Percentiles rank a stretch among this genome's conserved stretches.
These are phyloP conservation scores for Characodon lateralis DNA, from an alignment of 2,797 vertebrate species.

Conservation along the genomic window DNA sequence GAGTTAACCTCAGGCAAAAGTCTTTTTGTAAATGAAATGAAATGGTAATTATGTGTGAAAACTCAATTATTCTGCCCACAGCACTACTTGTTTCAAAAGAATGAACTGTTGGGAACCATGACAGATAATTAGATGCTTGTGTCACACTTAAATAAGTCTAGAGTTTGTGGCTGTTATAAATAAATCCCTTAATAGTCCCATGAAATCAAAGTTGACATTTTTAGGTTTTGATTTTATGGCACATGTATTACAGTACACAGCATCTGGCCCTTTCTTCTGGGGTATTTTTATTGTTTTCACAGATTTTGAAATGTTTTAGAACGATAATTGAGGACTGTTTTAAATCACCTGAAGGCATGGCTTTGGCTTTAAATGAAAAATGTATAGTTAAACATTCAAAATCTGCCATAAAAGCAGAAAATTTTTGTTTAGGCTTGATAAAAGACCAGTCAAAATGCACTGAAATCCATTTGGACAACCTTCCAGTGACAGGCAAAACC, in stretches of 20 bases:
- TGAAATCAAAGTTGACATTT: conserved; percentile 1
- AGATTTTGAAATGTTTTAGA: too few species aligned
- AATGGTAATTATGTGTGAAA: conserved; percentile 14
- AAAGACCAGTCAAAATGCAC: too few species aligned
- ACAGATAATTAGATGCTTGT: not conserved
- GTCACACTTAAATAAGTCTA: not conserved
- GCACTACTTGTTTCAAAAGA: not conserved
- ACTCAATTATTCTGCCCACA: conserved; percentile 12
- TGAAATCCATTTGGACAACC: too few species aligned
- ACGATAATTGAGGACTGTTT: too few species aligned
- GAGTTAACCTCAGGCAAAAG: not conserved
- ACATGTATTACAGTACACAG: not conserved
- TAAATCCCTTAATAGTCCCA: conserved; percentile 1
- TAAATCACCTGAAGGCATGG: not conserved
- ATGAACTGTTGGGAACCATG: not conserved
- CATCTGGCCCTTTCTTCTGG: not conserved
- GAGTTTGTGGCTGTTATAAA: not conserved
- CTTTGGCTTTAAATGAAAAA: not conserved
- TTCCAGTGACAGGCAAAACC: not conserved
- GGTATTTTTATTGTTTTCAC: not conserved
- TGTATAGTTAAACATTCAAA: not conserved
- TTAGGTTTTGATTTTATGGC: not conserved
- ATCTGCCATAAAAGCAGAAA: too few species aligned
- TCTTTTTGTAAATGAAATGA: conserved; percentile 3
- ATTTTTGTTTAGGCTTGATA: too few species aligned